These are phyloP conservation scores for Numenius phaeopus DNA, from an alignment of 2,797 vertebrate species.

Conservation along the genomic window DNA sequence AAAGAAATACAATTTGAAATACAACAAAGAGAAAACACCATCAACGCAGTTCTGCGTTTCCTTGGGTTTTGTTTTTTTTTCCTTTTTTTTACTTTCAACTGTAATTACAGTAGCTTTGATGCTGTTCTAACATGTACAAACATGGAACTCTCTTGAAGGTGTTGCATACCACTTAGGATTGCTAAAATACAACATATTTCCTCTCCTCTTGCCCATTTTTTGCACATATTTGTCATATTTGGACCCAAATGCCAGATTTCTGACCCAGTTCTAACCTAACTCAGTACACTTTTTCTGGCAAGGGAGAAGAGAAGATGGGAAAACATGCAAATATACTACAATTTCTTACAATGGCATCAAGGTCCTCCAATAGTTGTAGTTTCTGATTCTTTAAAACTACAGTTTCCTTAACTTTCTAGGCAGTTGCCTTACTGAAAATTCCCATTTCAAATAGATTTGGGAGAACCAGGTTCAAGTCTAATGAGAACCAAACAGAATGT, in stretches of 20 bases:
- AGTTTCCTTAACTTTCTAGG: not conserved
- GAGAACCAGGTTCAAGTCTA: not conserved
- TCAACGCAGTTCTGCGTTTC: not conserved
- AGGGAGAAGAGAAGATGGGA: not conserved
- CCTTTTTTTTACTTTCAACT: not conserved
- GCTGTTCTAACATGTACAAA: not conserved
- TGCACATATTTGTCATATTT: not conserved
- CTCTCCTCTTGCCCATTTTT: not conserved
- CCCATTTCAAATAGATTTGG: not conserved
- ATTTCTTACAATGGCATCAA: not conserved
- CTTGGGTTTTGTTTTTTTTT: rapidly evolving
- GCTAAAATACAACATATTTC: not conserved
- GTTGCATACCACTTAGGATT: not conserved
- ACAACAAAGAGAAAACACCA: not conserved
- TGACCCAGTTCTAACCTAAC: not conserved
- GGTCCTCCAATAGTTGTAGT: not conserved
- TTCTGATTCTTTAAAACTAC: not conserved
- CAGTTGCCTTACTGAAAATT: not conserved
- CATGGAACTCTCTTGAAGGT: not conserved
- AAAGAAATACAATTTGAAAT: not conserved
- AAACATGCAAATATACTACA: not conserved
- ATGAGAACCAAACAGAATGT: not conserved
- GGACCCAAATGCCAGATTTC: not conserved
- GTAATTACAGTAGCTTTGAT: not conserved
- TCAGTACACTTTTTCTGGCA: not conserved